Evolutionary conservation across 92 coral and sea anemone species (phyloP), one percentile per base, ranked within the genome.

Genomic region (Phenganax marumi): DNA sequence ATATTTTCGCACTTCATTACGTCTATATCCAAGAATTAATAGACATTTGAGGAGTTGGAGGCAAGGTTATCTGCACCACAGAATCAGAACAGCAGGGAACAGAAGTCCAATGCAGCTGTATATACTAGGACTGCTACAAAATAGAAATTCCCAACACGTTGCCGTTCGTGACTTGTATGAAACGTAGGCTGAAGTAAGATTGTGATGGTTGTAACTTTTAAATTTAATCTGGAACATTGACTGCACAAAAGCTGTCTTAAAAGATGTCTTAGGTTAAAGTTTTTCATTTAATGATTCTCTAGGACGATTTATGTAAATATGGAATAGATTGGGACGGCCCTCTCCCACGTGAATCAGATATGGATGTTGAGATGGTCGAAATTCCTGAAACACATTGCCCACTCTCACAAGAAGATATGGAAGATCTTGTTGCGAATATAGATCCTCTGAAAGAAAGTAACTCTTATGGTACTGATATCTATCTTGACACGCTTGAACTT

Each of bases 21-120:
- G 91, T 89, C 55, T 89, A 24, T 66, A 58, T 89, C 88, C 85
- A 43, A 83, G 89, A 12, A 86, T 87, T 16, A 90, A 90, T 76
- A 46, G 84, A 68, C 87, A 87, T 77, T 60, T 90, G 57, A 74
- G 68, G 51, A 73, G 61, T 57, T 86, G 86, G 90, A 90, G 68
- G 65, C 47, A 85, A 50, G 92, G 90, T 18, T 86, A 73, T 70
- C 62, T 86, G 23, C 81, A 54, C 68, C 85, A 87, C 60, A 57
- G 70, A 19, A 84, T 90, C 72, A 90, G 92, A 54, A 90, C 92
- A 52, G 92, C 87, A 54, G 90, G 90, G 51, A 79, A 85, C 72
- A 74, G 56, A 73, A 79, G 86, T 49, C 88, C 88, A 21, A 86
- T 80, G 84, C 90, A 87, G 43, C 57, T 89, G 70, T 89, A 79